Evolutionary conservation across 2,888 invertebrate species (phyloP).

Genomic region (Holacanthella duospinosa): DNA sequence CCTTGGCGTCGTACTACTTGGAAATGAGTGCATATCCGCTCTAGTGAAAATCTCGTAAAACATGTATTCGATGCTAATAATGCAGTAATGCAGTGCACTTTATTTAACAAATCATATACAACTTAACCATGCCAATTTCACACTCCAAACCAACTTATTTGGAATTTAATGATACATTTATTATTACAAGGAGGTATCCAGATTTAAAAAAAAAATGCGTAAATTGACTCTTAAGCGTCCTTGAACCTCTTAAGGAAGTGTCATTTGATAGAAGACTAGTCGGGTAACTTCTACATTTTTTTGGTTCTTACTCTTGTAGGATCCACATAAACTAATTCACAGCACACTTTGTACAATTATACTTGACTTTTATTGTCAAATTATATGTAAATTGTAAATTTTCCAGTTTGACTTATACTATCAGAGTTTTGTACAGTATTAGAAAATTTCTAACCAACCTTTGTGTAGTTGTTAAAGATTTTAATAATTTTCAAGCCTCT

Average conservation of each 20-base stretch:
- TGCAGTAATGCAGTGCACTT: too few relatives aligned
- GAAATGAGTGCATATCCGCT: slow-evolving; percentile 21
- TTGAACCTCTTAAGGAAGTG: background rate
- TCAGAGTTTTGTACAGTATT: too few relatives aligned
- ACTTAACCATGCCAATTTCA: too few relatives aligned
- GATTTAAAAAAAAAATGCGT: background rate
- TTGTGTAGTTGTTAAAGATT: too few relatives aligned
- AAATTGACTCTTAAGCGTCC: background rate
- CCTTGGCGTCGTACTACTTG: background rate
- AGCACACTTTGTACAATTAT: background rate
- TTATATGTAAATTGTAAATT: background rate
- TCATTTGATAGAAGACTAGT: background rate
- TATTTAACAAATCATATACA: too few relatives aligned
- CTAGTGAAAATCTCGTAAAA: slow-evolving; percentile 10
- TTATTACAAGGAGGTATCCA: background rate
- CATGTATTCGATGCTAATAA: slow-evolving; percentile 16
- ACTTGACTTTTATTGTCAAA: background rate
- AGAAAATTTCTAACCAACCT: too few relatives aligned
- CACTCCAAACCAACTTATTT: too few relatives aligned
- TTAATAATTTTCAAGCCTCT: too few relatives aligned
- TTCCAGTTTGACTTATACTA: background rate
- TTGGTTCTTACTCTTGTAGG: background rate
- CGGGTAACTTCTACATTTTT: background rate
- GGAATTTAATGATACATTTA: too few relatives aligned
- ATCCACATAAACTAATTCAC: background rate